Evolutionary conservation across 1,140 invertebrate genomes (phyloP), one percentile per base, ranked within the genome.

Genomic region (Drosophila orena): DNA sequence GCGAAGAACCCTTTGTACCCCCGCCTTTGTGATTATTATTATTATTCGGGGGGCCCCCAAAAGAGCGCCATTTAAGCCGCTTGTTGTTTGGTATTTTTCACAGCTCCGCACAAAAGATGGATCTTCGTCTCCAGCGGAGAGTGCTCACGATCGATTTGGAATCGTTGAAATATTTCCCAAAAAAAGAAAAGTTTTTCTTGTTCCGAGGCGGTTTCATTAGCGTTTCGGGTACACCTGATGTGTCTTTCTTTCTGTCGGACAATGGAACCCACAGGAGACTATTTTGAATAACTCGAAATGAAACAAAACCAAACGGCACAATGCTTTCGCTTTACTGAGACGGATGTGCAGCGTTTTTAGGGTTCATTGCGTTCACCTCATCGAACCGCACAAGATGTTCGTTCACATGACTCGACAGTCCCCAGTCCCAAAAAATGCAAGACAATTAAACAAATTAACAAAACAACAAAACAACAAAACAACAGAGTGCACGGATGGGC

Each of bases 391-490:
- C 81, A 86, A 86, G 81, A 83, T 86, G 83, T 86, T 74, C 83
- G 75, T 86, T 86, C 81, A 86, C 81, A 86, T 86, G 81, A 86
- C 81, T 81, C 79, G 77, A 30, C 80, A 66, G 70, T 20, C 61
- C 73, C 47, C 80, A 66, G 70, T 20, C 61, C 73, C 47, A 56
- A 58, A 53, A 55, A 84, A 85, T 84, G 81, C 81, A 76, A 88
- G 75, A 86, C 81, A 86, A 86, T 86, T 86, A 88, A 86, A 86
- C 81, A 86, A 86, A 86, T 88, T 88, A 86, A 86, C 81, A 80
- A 84, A 57, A 80, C 69, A 71, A 78, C 52, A 52, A n/a, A n/a
- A n/a, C n/a, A 86, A 86, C 81, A 80, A 84, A 57, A 80, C 69
- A 71, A 78, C 52, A 52, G 55, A 60, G 47, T 40, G 35, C 52